Conservation (phyloP, 2,797 vertebrate genomes). For the Columba guinea region DNA sequence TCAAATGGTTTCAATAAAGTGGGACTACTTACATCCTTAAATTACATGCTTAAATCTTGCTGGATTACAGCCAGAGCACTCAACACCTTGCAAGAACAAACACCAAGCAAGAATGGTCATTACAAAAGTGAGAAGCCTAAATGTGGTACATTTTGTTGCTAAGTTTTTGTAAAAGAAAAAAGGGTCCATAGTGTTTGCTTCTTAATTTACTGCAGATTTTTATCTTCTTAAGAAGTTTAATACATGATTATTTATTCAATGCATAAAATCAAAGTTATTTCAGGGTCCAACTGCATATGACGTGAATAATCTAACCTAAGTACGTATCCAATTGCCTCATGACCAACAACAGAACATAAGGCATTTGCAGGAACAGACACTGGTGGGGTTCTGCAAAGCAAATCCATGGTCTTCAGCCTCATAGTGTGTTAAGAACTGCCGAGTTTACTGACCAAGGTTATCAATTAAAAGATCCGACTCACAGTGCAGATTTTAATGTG, state of each 20-base stretch:
- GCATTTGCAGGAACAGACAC: neutral
- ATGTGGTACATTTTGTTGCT: neutral
- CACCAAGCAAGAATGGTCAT: neutral
- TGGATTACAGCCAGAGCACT: neutral
- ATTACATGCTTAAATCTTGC: neutral
- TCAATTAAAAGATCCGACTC: neutral
- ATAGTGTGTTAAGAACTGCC: neutral
- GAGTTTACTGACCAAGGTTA: neutral
- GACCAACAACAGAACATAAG: neutral
- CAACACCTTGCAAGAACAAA: neutral
- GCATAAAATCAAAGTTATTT: neutral
- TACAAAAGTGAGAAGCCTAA: neutral
- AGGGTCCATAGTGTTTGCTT: neutral
- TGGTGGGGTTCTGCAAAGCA: neutral
- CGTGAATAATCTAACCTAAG: neutral
- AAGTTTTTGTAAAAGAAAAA: neutral
- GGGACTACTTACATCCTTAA: neutral
- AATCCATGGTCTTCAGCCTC: neutral
- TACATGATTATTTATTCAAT: neutral
- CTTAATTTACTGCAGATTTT: neutral
- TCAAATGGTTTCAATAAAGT: constrained; percentile 5
- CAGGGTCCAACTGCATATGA: neutral
- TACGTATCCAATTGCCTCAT: neutral
- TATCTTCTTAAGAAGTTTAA: neutral
- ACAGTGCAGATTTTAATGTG: neutral